These are phyloP conservation scores for Nephrotoma flavescens DNA, from an alignment of 2,888 invertebrate species.

Conservation along the genomic window DNA sequence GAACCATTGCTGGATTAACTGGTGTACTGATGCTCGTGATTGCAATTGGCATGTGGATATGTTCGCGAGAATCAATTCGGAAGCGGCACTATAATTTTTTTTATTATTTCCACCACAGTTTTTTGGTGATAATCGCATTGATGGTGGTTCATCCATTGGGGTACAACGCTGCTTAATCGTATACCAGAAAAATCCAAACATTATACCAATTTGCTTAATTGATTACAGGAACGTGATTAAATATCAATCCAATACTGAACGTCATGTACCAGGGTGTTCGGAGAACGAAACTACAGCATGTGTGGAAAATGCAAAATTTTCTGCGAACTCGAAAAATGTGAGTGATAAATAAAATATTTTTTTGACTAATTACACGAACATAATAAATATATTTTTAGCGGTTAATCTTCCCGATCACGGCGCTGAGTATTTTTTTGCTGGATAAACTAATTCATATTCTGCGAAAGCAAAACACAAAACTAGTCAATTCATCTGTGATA, in stretches of 20 bases:
- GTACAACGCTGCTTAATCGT: background rate
- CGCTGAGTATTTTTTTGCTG: background rate
- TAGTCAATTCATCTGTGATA: background rate
- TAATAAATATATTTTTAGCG: background rate
- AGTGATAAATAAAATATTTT: background rate
- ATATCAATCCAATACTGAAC: background rate
- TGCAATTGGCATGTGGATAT: background rate
- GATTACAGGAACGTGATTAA: background rate
- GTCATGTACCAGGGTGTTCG: background rate
- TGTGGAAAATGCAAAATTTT: background rate
- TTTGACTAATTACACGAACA: too few species aligned
- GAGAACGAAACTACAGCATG: background rate
- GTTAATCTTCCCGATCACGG: background rate
- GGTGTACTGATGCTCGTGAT: background rate
- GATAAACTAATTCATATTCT: background rate
- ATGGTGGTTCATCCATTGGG: background rate
- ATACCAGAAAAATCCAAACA: background rate
- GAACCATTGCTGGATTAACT: background rate
- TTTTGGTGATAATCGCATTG: background rate
- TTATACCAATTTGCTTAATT: background rate
- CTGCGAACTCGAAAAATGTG: background rate
- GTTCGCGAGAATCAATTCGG: background rate
- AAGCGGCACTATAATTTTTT: background rate
- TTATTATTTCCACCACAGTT: background rate
- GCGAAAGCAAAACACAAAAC: background rate